phyloP scores from a whole-genome alignment of 1,140 invertebrate genomes.

The Pogonomyrmex californicus region DNA sequence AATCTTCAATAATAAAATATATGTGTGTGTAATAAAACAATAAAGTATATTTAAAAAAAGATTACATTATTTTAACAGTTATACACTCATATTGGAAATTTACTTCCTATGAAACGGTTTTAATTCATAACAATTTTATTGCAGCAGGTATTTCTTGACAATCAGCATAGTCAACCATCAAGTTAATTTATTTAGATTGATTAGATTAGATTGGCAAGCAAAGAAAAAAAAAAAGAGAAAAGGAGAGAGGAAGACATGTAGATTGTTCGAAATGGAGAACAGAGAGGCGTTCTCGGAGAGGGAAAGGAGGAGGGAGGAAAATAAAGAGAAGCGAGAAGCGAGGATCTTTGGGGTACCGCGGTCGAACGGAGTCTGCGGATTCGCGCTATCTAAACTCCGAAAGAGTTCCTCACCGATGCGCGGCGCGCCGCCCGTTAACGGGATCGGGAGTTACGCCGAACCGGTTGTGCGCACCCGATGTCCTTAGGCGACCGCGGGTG shows the following conservation, averaged over 20 bases:
- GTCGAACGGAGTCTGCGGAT: background rate
- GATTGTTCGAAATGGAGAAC: slow-evolving; percentile 27
- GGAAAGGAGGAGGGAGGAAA: background rate
- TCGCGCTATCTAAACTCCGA: slow-evolving; percentile 31
- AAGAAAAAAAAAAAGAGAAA: background rate
- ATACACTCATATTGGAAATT: background rate
- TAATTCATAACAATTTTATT: slow-evolving; percentile 22
- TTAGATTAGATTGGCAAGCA: background rate
- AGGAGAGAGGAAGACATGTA: background rate
- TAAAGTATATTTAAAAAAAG: background rate
- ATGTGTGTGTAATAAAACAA: background rate
- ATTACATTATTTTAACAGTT: background rate
- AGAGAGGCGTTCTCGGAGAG: background rate
- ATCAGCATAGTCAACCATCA: background rate
- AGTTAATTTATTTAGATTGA: slow-evolving; percentile 25
- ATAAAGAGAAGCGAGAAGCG: slow-evolving; percentile 31
- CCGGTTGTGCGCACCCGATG: slow-evolving; percentile 60
- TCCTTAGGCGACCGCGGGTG: slow-evolving; percentile 57
- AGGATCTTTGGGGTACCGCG: slow-evolving; percentile 43
- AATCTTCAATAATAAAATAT: background rate
- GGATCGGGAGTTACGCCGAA: slow-evolving; percentile 71
- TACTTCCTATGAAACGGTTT: background rate
- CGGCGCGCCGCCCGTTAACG: slow-evolving; percentile 65
- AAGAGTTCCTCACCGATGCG: slow-evolving; percentile 58
- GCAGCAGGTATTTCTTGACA: background rate